Percentiles rank a stretch among this genome's conserved stretches.
Conservation (phyloP, 37 sponge, comb jelly and placozoan species). For the Beroe forskalii region DNA sequence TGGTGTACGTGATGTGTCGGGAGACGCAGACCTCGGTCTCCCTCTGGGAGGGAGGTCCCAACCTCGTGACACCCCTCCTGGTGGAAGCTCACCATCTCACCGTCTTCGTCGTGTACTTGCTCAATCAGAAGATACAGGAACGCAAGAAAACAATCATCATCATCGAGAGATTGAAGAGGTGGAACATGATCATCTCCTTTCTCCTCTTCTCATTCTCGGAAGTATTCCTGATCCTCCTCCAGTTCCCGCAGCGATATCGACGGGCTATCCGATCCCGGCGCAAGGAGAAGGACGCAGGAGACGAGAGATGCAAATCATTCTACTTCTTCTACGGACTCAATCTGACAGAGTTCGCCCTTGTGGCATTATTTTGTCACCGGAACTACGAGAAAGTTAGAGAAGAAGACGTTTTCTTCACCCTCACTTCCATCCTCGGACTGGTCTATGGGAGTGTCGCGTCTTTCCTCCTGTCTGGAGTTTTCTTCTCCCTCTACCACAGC, state of each 20-base stretch:
- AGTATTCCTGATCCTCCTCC: slow-evolving; percentile 23
- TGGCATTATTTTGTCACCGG: not conserved
- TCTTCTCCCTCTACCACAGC: slow-evolving; percentile 28
- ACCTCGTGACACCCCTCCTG: slow-evolving; percentile 9
- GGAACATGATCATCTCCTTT: slow-evolving; percentile 52
- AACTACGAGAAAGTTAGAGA: not conserved
- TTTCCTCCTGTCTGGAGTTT: not conserved
- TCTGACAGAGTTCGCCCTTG: not conserved
- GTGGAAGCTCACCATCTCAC: slow-evolving; percentile 2
- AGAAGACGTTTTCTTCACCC: not conserved
- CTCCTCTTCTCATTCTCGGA: slow-evolving; percentile 24
- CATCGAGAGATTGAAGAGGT: not conserved
- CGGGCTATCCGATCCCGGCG: not conserved
- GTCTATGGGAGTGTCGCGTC: not conserved
- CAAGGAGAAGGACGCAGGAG: not conserved
- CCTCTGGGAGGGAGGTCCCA: not conserved
- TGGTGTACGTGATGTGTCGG: not conserved
- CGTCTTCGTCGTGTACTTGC: slow-evolving; percentile 15
- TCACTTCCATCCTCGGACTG: not conserved
- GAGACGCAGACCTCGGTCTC: not conserved
- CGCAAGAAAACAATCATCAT: not conserved
- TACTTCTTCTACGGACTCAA: not conserved
- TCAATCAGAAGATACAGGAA: slow-evolving; percentile 3
- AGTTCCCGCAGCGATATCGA: slow-evolving; percentile 49
- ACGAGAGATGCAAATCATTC: slow-evolving; percentile 20